These are phyloP conservation scores for Rhegmatorhina hoffmannsi DNA, from an alignment of 2,113 vertebrate species.

Conservation along the genomic window DNA sequence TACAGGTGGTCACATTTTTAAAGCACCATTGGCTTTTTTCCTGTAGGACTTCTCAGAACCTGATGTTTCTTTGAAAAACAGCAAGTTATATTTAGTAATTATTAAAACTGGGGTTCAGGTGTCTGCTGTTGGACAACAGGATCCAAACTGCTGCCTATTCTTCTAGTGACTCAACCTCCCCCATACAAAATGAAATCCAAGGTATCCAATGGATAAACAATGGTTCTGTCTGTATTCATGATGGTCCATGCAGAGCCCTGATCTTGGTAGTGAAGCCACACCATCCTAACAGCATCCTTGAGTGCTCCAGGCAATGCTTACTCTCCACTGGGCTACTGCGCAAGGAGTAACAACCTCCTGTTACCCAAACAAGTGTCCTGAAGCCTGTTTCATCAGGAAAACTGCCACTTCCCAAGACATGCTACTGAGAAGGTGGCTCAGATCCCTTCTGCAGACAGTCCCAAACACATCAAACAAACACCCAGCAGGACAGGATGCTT, in stretches of 20 bases:
- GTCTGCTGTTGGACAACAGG: background rate
- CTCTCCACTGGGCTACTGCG: background rate
- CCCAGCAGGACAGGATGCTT: background rate
- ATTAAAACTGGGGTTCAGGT: background rate
- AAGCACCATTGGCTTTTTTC: background rate
- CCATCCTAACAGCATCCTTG: background rate
- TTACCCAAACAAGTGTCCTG: accelerated
- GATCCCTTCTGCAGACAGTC: background rate
- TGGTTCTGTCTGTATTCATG: background rate
- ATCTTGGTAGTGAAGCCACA: background rate
- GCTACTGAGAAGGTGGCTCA: background rate
- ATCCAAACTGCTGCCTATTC: background rate
- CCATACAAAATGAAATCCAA: background rate
- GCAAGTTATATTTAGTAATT: background rate
- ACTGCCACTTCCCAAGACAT: background rate
- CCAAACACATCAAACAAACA: background rate
- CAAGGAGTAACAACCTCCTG: background rate
- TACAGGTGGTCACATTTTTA: background rate
- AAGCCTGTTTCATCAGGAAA: background rate
- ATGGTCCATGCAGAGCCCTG: background rate
- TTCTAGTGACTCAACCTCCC: background rate
- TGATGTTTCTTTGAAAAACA: background rate
- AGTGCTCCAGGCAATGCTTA: background rate
- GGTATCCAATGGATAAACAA: background rate
- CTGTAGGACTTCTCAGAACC: background rate